Evolutionary conservation across 2,888 invertebrate species (phyloP).

Genomic region (Drosophila merina): DNA sequence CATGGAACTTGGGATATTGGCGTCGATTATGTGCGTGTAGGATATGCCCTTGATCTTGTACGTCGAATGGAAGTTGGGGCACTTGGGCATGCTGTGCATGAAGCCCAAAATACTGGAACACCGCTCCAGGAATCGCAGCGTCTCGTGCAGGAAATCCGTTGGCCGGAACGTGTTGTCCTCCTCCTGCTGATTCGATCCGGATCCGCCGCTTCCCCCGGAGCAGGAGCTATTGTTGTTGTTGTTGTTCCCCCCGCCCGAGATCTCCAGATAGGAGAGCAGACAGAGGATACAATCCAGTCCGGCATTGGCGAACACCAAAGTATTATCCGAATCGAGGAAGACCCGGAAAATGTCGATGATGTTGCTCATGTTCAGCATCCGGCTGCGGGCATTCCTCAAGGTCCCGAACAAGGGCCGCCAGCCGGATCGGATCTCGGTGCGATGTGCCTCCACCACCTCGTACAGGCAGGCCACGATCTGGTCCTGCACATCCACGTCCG

Average conservation of each 20-base stretch:
- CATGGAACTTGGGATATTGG: constrained; percentile 90
- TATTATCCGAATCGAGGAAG: constrained; percentile 96
- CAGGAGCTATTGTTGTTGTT: constrained; percentile 84
- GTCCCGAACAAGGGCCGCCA: constrained; percentile 98
- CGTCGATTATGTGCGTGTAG: constrained; percentile 92
- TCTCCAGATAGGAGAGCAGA: constrained; percentile 87
- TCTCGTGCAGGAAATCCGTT: constrained; percentile 86
- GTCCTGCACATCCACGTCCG: constrained; percentile 93
- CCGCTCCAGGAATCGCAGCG: constrained; percentile 92
- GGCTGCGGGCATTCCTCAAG: constrained; percentile 92
- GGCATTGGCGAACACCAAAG: constrained; percentile 96
- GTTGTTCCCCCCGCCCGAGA: constrained; percentile 88
- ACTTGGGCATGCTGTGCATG: constrained; percentile 97
- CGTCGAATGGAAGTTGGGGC: constrained; percentile 95
- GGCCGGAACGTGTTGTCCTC: constrained; percentile 83
- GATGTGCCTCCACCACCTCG: constrained; percentile 97
- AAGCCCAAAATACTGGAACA: constrained; percentile 94
- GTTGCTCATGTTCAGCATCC: constrained; percentile 86
- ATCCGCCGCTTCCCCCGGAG: constrained; percentile 1
- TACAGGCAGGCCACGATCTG: constrained; percentile 97
- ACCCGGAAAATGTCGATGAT: constrained; percentile 96
- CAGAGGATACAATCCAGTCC: constrained; percentile 97
- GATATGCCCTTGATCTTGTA: constrained; percentile 92
- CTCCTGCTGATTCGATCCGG: constrained; percentile 12
- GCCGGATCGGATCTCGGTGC: constrained; percentile 96